Percentiles rank a stretch among this genome's conserved stretches.
phyloP scores from a whole-genome alignment of 2,888 invertebrate genomes.

The Lochmaea capreae region DNA sequence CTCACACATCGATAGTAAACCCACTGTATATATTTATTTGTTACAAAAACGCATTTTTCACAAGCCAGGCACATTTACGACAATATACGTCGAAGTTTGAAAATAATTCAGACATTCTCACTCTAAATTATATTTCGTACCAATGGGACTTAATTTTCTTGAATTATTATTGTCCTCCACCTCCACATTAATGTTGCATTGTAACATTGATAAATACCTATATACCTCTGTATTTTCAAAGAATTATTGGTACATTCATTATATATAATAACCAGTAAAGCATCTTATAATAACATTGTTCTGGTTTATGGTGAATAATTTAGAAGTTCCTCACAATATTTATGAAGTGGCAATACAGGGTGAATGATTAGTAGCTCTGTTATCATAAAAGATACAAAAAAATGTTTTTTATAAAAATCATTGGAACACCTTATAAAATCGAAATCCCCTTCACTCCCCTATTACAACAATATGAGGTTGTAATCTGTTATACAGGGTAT shows the following conservation, averaged over 20 bases:
- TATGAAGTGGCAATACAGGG: no score
- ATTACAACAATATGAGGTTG: no score
- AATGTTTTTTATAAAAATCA: no score
- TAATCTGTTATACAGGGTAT: no score
- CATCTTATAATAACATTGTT: constrained; percentile 10
- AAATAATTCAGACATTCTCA: constrained; percentile 1
- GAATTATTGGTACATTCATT: constrained; percentile 13
- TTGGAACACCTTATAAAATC: no score
- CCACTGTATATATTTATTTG: neutral
- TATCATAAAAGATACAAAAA: no score
- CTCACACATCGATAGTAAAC: neutral
- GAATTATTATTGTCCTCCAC: neutral
- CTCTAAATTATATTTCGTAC: constrained; percentile 1
- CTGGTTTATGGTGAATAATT: neutral
- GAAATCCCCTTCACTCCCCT: no score
- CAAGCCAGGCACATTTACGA: neutral
- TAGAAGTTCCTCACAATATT: no score
- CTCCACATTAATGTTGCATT: constrained; percentile 1
- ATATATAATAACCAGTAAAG: constrained; percentile 9
- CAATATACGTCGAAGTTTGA: neutral
- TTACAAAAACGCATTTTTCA: neutral
- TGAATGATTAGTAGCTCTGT: no score
- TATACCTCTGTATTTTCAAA: constrained; percentile 3
- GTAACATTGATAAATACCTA: neutral
- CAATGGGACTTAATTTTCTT: neutral